Percentiles rank a stretch among this genome's conserved stretches.
Conservation (phyloP, 2,113 vertebrate species). For the Lynx canadensis region DNA sequence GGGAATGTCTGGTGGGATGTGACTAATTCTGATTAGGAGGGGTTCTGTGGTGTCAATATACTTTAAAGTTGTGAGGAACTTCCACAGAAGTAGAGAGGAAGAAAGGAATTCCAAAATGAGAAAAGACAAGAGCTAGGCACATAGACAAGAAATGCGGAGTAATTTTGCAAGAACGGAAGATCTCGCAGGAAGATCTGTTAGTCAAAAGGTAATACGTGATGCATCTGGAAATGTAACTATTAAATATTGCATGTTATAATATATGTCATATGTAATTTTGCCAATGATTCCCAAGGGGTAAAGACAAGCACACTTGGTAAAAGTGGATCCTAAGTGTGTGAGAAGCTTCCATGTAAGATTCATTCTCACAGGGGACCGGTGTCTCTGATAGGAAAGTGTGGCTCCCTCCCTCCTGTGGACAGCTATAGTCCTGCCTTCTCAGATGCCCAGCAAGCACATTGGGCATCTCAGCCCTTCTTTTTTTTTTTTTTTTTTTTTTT, state of each 20-base stretch:
- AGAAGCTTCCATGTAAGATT: not conserved
- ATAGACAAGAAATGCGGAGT: not conserved
- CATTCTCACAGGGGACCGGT: fast-evolving
- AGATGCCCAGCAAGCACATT: not conserved
- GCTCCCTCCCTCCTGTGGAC: fast-evolving
- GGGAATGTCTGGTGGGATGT: not conserved
- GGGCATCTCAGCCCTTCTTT: not conserved
- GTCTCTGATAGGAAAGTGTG: not conserved
- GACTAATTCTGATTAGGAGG: not conserved
- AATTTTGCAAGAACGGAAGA: not conserved
- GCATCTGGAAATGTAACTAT: not conserved
- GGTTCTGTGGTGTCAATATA: not conserved
- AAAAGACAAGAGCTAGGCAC: not conserved
- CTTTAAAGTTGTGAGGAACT: not conserved
- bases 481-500: too few relatives aligned
- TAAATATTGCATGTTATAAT: not conserved
- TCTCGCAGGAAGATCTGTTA: not conserved
- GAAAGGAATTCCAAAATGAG: not conserved
- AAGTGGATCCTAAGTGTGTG: not conserved
- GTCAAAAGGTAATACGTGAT: not conserved
- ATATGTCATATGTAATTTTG: not conserved
- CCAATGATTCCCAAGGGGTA: not conserved
- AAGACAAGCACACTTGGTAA: not conserved
- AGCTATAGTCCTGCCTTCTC: not conserved
- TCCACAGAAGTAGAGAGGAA: not conserved